Conservation (phyloP, 2,797 vertebrate species). For the Hippopotamyrus pictus region DNA sequence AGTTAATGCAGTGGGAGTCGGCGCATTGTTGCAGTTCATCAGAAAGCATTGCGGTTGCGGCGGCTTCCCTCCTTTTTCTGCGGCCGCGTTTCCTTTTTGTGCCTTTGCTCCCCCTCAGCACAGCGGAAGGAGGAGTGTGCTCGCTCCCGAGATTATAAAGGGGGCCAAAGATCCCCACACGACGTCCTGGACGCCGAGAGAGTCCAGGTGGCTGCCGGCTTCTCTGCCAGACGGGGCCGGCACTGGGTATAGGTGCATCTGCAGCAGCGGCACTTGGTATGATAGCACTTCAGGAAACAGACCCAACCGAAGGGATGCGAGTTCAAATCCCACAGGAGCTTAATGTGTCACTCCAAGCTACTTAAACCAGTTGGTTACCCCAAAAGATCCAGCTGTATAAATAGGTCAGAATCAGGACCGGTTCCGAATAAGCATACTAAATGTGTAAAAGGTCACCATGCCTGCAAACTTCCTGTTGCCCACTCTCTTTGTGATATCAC, state of each 20-base stretch:
- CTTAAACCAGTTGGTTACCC: neutral
- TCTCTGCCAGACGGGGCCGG: conserved; percentile 38
- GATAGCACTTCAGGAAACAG: neutral
- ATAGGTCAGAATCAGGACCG: neutral
- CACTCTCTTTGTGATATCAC: neutral
- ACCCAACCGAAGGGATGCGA: neutral
- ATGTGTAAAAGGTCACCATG: neutral
- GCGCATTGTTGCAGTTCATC: conserved; percentile 58
- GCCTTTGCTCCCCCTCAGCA: neutral
- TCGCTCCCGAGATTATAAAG: neutral
- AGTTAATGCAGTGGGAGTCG: conserved; percentile 52
- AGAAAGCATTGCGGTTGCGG: conserved; percentile 43
- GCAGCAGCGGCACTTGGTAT: neutral
- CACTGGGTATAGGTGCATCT: neutral
- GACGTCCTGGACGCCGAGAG: conserved; percentile 14
- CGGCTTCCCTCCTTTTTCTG: conserved; percentile 30
- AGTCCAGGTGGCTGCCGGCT: conserved; percentile 16
- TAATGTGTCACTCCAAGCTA: neutral
- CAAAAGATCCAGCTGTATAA: neutral
- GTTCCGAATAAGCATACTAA: neutral
- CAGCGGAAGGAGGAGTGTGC: neutral
- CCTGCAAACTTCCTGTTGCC: neutral
- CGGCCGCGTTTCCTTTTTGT: neutral
- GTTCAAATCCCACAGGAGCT: neutral
- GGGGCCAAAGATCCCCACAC: conserved; percentile 15